Evolutionary conservation across 2,797 vertebrate genomes (phyloP).

Genomic region (Amblyraja radiata): DNA sequence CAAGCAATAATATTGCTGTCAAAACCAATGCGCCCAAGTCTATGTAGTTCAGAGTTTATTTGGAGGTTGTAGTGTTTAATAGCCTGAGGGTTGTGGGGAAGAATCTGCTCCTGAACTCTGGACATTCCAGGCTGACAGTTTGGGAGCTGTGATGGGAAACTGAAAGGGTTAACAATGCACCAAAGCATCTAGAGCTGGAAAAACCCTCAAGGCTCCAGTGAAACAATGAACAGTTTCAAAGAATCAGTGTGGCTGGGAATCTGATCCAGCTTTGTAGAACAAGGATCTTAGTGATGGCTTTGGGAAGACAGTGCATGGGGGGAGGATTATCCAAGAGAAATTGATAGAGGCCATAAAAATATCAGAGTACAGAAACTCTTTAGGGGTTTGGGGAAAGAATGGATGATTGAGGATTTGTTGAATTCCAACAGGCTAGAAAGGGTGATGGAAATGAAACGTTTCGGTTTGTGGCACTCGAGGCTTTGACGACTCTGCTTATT

Average conservation of each 20-base stretch:
- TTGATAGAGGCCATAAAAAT: background rate
- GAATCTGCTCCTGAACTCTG: too few species aligned
- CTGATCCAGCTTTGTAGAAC: background rate
- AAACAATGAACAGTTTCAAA: background rate
- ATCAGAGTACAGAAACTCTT: background rate
- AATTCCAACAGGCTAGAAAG: background rate
- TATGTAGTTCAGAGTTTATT: too few species aligned
- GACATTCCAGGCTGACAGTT: too few species aligned
- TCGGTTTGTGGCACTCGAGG: background rate
- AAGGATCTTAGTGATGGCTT: background rate
- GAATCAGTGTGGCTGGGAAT: background rate
- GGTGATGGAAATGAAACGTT: background rate
- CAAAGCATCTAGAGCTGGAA: background rate
- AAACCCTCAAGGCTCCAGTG: background rate
- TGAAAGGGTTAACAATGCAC: background rate
- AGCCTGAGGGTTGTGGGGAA: too few species aligned
- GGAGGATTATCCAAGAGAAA: background rate
- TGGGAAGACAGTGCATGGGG: background rate
- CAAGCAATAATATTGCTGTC: too few species aligned
- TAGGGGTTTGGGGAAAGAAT: background rate
- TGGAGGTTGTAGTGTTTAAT: too few species aligned
- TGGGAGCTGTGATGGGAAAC: background rate
- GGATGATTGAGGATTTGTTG: background rate
- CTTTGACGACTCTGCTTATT: background rate
- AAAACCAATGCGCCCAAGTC: too few species aligned